Conservation (phyloP, 2,888 invertebrate species). For the Myathropa florea region DNA sequence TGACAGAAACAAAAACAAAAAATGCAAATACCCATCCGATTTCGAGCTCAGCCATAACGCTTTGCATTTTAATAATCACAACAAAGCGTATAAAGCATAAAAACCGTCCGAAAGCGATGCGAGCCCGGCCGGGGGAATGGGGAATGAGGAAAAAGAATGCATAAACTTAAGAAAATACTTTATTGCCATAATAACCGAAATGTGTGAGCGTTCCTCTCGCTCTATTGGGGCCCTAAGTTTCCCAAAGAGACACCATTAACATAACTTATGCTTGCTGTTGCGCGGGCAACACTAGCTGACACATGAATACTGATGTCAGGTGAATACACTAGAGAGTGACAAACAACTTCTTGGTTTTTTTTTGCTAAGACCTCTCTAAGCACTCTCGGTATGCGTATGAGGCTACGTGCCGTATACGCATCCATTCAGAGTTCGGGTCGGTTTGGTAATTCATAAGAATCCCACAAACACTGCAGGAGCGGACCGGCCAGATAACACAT, state of each 20-base stretch:
- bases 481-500: constrained; percentile 50
- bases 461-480: not conserved
- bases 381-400: constrained; percentile 55
- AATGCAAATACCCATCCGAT: constrained; percentile 67
- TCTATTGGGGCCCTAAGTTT: constrained; percentile 23
- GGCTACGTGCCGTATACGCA: constrained; percentile 67
- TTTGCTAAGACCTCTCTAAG: not conserved
- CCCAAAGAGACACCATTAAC: constrained; percentile 51
- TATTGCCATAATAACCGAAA: constrained; percentile 66
- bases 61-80: constrained; percentile 69
- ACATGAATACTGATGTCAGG: constrained; percentile 65
- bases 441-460: constrained; percentile 66
- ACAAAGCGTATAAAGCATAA: constrained; percentile 45
- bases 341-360: not conserved
- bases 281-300: constrained; percentile 44
- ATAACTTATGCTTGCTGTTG: constrained; percentile 47
- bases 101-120: not conserved
- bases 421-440: constrained; percentile 64
- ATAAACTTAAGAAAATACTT: constrained; percentile 62
- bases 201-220: constrained; percentile 39
- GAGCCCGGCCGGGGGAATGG: not conserved
- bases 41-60: constrained; percentile 56
- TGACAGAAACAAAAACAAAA: constrained; percentile 21
- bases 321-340: constrained; percentile 37
- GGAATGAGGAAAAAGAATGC: not conserved